Percentiles rank a stretch among this genome's conserved stretches.
Evolutionary conservation across 2,888 invertebrate genomes (phyloP).

Genomic region (Synanthedon formicaeformis): DNA sequence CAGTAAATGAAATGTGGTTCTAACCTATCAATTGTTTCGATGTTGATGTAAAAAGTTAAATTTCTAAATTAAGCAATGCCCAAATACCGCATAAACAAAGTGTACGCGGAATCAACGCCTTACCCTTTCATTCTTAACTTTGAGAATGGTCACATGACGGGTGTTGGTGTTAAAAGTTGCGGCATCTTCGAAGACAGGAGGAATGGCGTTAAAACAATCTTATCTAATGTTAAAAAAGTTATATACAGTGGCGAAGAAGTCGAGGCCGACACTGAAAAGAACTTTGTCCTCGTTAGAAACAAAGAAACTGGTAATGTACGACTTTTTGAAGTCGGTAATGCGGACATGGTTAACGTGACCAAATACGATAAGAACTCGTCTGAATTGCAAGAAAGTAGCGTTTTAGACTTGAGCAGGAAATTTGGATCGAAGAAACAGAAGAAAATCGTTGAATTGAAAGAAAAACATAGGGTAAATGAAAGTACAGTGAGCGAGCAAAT

Average conservation of each 20-base stretch:
- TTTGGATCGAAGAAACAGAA: slow-evolving; percentile 76
- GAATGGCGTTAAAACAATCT: slow-evolving; percentile 22
- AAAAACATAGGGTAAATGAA: slow-evolving; percentile 70
- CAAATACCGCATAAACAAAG: slow-evolving; percentile 37
- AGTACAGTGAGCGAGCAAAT: slow-evolving; percentile 70
- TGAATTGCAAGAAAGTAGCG: slow-evolving; percentile 27
- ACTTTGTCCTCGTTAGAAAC: slow-evolving; percentile 37
- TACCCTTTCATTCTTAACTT: slow-evolving; percentile 39
- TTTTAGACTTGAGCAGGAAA: slow-evolving; percentile 66
- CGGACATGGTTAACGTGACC: slow-evolving; percentile 26
- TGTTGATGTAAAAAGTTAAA: too few relatives aligned
- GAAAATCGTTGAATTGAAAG: slow-evolving; percentile 70
- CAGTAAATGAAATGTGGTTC: too few relatives aligned
- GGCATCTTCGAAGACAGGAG: slow-evolving; percentile 18
- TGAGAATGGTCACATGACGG: slow-evolving; percentile 45
- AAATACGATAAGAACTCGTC: slow-evolving; percentile 15
- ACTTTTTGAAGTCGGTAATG: slow-evolving; percentile 33
- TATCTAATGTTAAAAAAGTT: slow-evolving; percentile 25
- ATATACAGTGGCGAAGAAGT: slow-evolving; percentile 44
- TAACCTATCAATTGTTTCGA: too few relatives aligned
- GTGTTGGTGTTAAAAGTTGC: slow-evolving; percentile 28
- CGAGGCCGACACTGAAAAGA: slow-evolving; percentile 25
- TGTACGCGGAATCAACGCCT: slow-evolving; percentile 23
- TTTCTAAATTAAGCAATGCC: slow-evolving; percentile 22
- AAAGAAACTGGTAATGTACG: slow-evolving; percentile 45